Evolutionary conservation across 2,113 vertebrate species (phyloP).

Genomic region (Noctilio leporinus): DNA sequence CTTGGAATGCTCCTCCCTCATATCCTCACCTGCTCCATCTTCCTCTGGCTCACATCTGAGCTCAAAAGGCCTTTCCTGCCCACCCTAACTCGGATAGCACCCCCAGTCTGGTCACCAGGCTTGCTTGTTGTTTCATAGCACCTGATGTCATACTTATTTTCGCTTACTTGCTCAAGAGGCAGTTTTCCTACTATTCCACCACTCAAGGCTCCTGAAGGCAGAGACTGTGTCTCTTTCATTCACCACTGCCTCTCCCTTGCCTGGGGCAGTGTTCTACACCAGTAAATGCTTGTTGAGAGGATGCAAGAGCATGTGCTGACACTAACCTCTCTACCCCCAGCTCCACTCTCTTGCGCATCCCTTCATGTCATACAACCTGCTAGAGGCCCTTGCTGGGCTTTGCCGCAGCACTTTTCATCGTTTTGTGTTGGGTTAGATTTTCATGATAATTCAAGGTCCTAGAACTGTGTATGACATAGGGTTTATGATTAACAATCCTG

Average conservation of each 20-base stretch:
- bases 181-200: not conserved
- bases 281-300: not conserved
- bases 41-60: not conserved
- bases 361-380: not conserved
- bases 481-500: not conserved
- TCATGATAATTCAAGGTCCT: not conserved
- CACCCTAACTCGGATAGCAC: not conserved
- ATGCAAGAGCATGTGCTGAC: not conserved
- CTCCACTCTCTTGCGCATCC: not conserved
- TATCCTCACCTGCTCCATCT: not conserved
- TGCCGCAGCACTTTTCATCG: not conserved
- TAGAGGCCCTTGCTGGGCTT: not conserved
- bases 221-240: not conserved
- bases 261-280: not conserved
- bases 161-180: not conserved
- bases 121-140: not conserved
- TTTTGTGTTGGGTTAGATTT: not conserved
- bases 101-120: not conserved
- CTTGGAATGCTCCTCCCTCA: not conserved
- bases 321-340: not conserved
- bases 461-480: not conserved
- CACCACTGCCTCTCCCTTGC: not conserved
- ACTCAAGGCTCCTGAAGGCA: not conserved
- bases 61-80: not conserved
- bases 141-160: not conserved